Evolutionary conservation across 2,888 invertebrate genomes (phyloP).

Genomic region (Epiblema foenella): DNA sequence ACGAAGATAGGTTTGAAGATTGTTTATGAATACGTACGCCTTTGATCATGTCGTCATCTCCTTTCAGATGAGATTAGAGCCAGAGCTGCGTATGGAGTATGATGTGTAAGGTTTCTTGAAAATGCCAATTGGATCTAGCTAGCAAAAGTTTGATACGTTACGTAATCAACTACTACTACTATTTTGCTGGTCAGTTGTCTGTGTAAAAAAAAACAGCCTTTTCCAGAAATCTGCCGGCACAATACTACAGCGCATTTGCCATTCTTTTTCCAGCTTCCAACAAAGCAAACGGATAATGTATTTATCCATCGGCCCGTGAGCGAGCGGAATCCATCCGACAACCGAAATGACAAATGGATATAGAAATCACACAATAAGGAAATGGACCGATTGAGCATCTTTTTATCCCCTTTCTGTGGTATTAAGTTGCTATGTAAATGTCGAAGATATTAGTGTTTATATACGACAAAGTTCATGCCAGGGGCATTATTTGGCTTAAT

Average conservation of each 20-base stretch:
- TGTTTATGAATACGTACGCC: too few species aligned
- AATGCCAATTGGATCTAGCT: too few species aligned
- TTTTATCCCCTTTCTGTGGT: conserved; percentile 45
- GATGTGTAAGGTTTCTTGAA: too few species aligned
- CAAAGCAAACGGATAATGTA: conserved; percentile 63
- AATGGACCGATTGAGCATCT: conserved; percentile 55
- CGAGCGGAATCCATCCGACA: conserved; percentile 50
- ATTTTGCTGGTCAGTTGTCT: too few species aligned
- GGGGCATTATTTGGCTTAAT: background rate
- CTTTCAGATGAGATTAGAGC: too few species aligned
- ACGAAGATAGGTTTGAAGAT: too few species aligned
- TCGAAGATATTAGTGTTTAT: conserved; percentile 26
- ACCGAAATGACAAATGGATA: conserved; percentile 66
- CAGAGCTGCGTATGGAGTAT: too few species aligned
- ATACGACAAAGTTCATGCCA: background rate
- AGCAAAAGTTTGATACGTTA: too few species aligned
- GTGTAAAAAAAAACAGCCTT: background rate
- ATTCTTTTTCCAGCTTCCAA: conserved; percentile 55
- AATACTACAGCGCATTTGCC: conserved; percentile 52
- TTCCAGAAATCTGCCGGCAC: background rate
- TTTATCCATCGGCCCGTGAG: conserved; percentile 59
- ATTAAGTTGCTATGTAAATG: conserved; percentile 41
- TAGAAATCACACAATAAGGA: conserved; percentile 69
- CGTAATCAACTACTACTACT: too few species aligned
- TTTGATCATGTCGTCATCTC: too few species aligned